A percentile compares a stretch with the other conserved stretches of the same genome.
phyloP scores from a whole-genome alignment of 2,113 vertebrate species.

The Periophthalmodon schlosseri region DNA sequence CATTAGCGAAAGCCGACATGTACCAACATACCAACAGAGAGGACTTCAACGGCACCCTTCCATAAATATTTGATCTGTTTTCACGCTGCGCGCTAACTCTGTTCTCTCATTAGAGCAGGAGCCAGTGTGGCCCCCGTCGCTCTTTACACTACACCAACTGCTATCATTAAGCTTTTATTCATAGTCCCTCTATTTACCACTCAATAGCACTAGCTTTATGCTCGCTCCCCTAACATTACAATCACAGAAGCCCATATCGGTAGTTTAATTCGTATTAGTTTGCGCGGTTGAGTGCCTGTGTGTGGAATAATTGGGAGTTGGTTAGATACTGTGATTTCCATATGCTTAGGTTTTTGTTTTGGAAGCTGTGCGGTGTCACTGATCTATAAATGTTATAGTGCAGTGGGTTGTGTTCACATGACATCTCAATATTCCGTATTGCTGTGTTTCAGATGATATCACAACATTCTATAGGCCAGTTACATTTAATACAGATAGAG shows the following conservation, averaged over 20 bases:
- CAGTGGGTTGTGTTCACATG: no score
- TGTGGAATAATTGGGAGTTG: constrained; percentile 30
- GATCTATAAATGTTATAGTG: no score
- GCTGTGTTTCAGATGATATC: no score
- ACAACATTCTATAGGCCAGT: no score
- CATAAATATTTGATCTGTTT: constrained; percentile 54
- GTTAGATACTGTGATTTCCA: neutral
- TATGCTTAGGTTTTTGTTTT: neutral
- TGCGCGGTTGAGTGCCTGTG: constrained; percentile 17
- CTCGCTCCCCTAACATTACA: constrained; percentile 34
- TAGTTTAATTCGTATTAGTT: neutral
- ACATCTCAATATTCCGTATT: no score
- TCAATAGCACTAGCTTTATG: constrained; percentile 45
- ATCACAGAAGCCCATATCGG: constrained; percentile 30
- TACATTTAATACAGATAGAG: no score
- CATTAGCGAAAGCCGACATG: constrained; percentile 31
- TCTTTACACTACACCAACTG: constrained; percentile 55
- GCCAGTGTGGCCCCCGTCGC: constrained; percentile 38
- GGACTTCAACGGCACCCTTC: constrained; percentile 35
- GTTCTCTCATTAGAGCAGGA: constrained; percentile 61
- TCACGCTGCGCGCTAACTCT: constrained; percentile 27
- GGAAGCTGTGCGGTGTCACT: no score
- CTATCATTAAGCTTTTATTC: constrained; percentile 61
- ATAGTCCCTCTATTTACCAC: constrained; percentile 39
- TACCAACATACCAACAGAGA: constrained; percentile 39